A percentile compares a stretch with the other conserved stretches of the same genome.
Evolutionary conservation across 2,113 vertebrate genomes (phyloP).

Genomic region (Paralichthys olivaceus): DNA sequence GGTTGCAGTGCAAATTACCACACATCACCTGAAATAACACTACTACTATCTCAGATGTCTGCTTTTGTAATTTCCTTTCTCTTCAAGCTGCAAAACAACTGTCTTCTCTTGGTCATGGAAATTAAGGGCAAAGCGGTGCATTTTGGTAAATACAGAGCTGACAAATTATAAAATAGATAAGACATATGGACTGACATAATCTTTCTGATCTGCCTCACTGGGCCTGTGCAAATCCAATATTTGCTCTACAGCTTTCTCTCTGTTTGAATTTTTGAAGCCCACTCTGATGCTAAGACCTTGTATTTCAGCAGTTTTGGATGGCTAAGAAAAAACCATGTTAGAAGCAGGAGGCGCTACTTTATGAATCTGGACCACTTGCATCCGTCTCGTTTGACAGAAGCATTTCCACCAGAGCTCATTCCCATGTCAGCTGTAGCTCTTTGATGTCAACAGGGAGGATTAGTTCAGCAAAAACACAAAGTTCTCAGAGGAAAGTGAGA

Average conservation of each 20-base stretch:
- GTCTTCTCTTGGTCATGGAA: constrained; percentile 7
- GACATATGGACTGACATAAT: constrained; percentile 40
- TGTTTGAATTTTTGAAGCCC: constrained; percentile 24
- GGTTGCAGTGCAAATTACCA: not conserved
- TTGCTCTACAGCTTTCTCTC: constrained; percentile 32
- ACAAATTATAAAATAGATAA: constrained; percentile 40
- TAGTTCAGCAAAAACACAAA: constrained; percentile 63
- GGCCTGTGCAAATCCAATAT: constrained; percentile 9
- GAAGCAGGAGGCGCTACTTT: constrained; percentile 44
- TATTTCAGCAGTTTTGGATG: constrained; percentile 31
- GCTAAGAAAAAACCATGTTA: constrained; percentile 31
- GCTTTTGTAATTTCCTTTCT: constrained; percentile 11
- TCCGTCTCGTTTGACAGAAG: constrained; percentile 62
- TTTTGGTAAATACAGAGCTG: constrained; percentile 33
- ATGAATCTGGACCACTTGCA: constrained; percentile 49
- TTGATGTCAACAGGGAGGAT: constrained; percentile 62
- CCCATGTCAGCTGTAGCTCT: constrained; percentile 45
- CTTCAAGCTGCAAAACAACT: constrained; percentile 1
- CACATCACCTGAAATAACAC: not conserved
- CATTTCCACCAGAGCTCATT: constrained; percentile 61
- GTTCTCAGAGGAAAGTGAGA: constrained; percentile 53
- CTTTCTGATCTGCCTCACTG: constrained; percentile 25
- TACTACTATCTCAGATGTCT: not conserved
- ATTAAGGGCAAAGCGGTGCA: constrained; percentile 9
- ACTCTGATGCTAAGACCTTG: constrained; percentile 23